phyloP scores from a whole-genome alignment of 1,140 invertebrate genomes.

The Pseudobourletiella spinata region DNA sequence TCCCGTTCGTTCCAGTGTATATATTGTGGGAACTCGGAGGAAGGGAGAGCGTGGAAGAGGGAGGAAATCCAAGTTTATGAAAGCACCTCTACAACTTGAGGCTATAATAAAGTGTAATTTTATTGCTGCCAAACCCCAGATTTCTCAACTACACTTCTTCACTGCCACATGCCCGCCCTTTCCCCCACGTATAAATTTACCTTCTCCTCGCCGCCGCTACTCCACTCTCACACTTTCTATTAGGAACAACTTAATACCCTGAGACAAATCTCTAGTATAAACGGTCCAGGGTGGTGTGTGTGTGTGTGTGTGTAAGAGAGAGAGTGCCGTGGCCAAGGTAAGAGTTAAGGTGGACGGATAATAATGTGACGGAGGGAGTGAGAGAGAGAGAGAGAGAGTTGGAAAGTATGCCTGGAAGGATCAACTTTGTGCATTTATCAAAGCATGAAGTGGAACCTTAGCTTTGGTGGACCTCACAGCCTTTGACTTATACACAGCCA shows the following conservation, averaged over 20 bases:
- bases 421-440: conserved; percentile 38
- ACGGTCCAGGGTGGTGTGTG: too few species aligned
- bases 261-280: too few species aligned
- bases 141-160: conserved; percentile 7
- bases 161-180: too few species aligned
- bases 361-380: conserved; percentile 24
- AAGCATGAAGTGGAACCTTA: conserved; percentile 27
- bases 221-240: too few species aligned
- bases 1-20: background rate
- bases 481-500: background rate
- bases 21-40: background rate
- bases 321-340: background rate
- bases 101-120: conserved; percentile 38
- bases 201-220: background rate
- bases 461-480: background rate
- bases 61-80: conserved; percentile 29
- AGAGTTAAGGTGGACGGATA: conserved; percentile 34
- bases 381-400: too few species aligned
- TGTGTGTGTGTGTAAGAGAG: too few species aligned
- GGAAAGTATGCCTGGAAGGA: conserved; percentile 32
- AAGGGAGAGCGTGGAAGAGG: conserved; percentile 4
- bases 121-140: conserved; percentile 35
- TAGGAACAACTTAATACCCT: too few species aligned
- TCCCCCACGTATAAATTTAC: too few species aligned
- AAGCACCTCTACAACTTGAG: conserved; percentile 31